phyloP scores from a whole-genome alignment of 1,140 invertebrate genomes.

The Caerostris extrusa region DNA sequence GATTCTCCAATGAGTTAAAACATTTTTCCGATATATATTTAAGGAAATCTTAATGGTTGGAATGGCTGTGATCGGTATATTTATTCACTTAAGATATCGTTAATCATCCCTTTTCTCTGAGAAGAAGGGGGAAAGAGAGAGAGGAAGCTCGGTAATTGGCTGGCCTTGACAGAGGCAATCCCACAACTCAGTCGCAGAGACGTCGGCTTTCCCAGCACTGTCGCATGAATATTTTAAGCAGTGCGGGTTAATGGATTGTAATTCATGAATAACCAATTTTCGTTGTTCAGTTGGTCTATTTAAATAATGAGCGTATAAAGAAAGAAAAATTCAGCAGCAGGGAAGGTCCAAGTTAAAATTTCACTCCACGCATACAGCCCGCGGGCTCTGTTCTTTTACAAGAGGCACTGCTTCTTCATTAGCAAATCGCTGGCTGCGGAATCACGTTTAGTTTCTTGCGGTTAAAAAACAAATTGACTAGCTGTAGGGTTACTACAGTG shows the following conservation, averaged over 20 bases:
- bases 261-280: background rate
- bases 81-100: slow-evolving; percentile 51
- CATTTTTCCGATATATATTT: no score
- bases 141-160: slow-evolving; percentile 18
- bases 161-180: slow-evolving; percentile 27
- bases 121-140: background rate
- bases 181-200: background rate
- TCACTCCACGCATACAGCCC: no score
- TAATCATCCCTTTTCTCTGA: slow-evolving; percentile 14
- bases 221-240: slow-evolving; percentile 6
- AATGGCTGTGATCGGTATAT: slow-evolving; percentile 1
- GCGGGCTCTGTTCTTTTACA: no score
- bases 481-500: no score
- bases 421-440: no score
- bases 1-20: no score
- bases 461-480: no score
- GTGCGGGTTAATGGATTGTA: background rate
- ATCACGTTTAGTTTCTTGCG: no score
- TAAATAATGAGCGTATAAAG: background rate
- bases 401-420: no score
- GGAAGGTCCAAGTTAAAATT: no score
- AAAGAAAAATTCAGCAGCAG: no score
- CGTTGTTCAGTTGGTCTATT: background rate
- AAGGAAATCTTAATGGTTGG: no score
- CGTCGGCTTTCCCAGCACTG: background rate